Base-by-base conservation (phyloP, 1,140 invertebrate genomes). In the Drosophila biarmipes region DNA sequence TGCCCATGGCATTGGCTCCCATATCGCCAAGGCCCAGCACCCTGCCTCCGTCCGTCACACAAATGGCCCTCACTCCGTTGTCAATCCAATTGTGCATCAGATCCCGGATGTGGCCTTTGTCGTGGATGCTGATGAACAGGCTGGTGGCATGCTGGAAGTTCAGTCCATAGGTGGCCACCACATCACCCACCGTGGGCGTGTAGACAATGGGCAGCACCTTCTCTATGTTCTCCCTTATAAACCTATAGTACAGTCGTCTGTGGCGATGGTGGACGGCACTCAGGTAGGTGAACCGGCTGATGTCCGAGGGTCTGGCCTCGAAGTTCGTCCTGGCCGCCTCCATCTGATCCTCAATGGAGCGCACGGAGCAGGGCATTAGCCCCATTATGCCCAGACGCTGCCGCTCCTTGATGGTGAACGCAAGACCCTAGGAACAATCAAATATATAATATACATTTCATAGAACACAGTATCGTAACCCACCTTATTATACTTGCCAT, bases 1-100 rank as follows among this genome's bases (percentile, higher is more conserved):
- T 99, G 68, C 98, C 98, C 97, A 99, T 99, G 12, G 97, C 98
- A 90, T 97, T 97, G 0, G 97, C 97, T 10, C 98, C 98, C 34
- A 98, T 93, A 92, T 99, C 98, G 4, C 98, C 98, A 7, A 99
- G 93, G 38, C 98, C 98, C 8, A 99, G 93, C 91, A 99, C 98
- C 42, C 98, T 94, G 91, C 99, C 98, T 4, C 98, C 98, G 90
- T 99, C 98, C 0, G 98, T 99, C 1, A 99, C 97, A 14, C 98
- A 97, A 73, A 99, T 96, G 0, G 97, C 98, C 69, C 96, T 93
- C 1, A 99, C 96, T 86, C 98, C 95, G n/a, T 17, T 12, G 0
- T 63, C 42, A 0, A 31, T 45, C 79, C 79, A 82, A 15, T 82
- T 82, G 35, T 62, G 57, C 10, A 98, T 82, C 4, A 98, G 94